A percentile compares a stretch with the other conserved stretches of the same genome.
Conservation (phyloP, 2,888 invertebrate species). For the Eulithis testata region DNA sequence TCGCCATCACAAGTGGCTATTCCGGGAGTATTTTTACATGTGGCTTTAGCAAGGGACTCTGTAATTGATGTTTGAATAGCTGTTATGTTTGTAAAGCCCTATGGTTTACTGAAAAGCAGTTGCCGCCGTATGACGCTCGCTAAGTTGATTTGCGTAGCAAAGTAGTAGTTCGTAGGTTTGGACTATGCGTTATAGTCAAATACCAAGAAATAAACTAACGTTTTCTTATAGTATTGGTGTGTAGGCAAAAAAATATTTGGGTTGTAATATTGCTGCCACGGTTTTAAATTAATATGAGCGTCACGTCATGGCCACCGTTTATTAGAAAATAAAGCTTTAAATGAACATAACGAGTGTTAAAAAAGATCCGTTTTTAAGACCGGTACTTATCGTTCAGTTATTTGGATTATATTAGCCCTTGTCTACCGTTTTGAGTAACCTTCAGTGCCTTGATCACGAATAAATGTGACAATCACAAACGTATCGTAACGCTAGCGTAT, state of each 20-base stretch:
- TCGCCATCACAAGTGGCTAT: conserved; percentile 44
- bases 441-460: too few species aligned
- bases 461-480: too few species aligned
- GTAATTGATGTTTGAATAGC: conserved; percentile 37
- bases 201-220: too few species aligned
- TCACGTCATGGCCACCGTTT: background rate
- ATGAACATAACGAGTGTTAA: conserved; percentile 11
- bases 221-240: too few species aligned
- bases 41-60: conserved; percentile 30
- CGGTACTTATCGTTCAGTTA: conserved; percentile 3
- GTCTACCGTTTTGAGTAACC: background rate
- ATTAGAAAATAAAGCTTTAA: background rate
- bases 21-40: conserved; percentile 39
- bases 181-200: too few species aligned
- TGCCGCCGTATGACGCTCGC: background rate
- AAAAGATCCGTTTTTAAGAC: conserved; percentile 16
- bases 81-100: conserved; percentile 20
- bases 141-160: background rate
- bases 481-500: too few species aligned
- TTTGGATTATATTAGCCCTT: background rate
- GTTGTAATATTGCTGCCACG: background rate
- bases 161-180: too few species aligned
- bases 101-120: background rate
- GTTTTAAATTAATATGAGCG: background rate
- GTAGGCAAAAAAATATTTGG: too few species aligned